phyloP scores from a whole-genome alignment of 2,113 vertebrate genomes.

The Podocnemis expansa region DNA sequence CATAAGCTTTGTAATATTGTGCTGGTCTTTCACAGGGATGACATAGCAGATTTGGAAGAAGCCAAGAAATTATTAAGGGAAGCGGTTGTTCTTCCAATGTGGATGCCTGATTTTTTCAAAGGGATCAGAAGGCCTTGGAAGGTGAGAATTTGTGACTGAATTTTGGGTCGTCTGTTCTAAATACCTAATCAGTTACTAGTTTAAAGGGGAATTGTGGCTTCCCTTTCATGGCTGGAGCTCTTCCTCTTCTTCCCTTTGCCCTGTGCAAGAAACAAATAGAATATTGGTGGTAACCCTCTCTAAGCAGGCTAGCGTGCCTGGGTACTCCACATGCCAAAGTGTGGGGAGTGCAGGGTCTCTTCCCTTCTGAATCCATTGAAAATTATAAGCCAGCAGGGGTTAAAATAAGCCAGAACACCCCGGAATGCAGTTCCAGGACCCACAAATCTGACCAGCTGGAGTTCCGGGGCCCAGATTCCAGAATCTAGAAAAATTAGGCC shows the following conservation, averaged over 20 bases:
- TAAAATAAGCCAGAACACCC: too few relatives aligned
- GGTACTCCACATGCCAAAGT: background rate
- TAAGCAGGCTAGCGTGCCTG: background rate
- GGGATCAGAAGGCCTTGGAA: slow-evolving; percentile 87
- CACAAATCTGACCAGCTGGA: too few relatives aligned
- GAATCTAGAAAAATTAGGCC: too few relatives aligned
- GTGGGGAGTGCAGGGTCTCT: background rate
- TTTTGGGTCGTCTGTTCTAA: background rate
- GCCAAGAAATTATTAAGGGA: slow-evolving; percentile 86
- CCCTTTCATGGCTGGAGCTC: background rate
- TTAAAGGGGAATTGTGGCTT: background rate
- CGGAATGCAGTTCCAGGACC: too few relatives aligned
- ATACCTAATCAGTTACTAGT: background rate
- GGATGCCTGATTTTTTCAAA: slow-evolving; percentile 90
- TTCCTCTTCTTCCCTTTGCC: background rate
- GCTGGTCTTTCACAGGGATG: slow-evolving; percentile 77
- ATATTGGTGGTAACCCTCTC: background rate
- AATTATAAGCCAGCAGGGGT: too few relatives aligned
- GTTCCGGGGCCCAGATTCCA: too few relatives aligned
- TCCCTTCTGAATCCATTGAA: background rate
- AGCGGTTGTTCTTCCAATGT: slow-evolving; percentile 87
- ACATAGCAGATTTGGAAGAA: slow-evolving; percentile 86
- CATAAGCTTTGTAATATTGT: background rate
- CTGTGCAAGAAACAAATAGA: background rate
- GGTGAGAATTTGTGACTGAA: slow-evolving; percentile 64